Base-by-base conservation (phyloP, 2,888 invertebrate species). In the Lepidocyrtinus sp. region DNA sequence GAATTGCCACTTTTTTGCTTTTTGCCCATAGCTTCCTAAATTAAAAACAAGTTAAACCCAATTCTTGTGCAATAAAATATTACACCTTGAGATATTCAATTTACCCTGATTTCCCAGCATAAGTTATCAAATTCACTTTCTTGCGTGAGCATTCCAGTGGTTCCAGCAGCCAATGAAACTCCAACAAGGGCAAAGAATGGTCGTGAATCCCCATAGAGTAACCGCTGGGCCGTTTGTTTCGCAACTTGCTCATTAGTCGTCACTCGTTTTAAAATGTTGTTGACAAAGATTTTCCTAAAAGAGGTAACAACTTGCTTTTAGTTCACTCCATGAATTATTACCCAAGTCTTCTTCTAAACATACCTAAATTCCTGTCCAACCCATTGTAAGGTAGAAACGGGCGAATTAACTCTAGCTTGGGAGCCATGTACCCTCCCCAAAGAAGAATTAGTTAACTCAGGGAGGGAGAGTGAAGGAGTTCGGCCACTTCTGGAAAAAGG, bases 81-180 rank as follows among this genome's bases (percentile, higher is more conserved):
- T 15, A 9, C 46, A 9, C 15, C 46, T 12, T 46, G 46, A 12
- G 15, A n/a, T n/a, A 67, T 67, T 67, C 21, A 68, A 65, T 26
- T 88, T 89, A 92, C 93, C 82, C 94, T 89, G 82, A 95, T 94
- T 90, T 94, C 94, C 91, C 92, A 92, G 87, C 94, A 94, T 50
- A 94, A 91, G 59, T 93, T 93, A 89, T 94, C 94, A 27, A 94
- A 88, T 89, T 94, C 94, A 88, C 94, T 93, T 87, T 94, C 93
- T 87, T 93, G 93, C 0, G 93, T 94, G 25, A 95, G 88, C 79
- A 94, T 91, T 19, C 94, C 94, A 65, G 74, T 70, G 2, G 81
- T 75, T 25, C 92, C 91, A 5, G 93, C 92, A 9, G 93, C 94
- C 85, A 94, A 88, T 75, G 93, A 93, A 0, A 94, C 92, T 3